Conservation (phyloP, 2,113 vertebrate species). For the Carassius auratus region DNA sequence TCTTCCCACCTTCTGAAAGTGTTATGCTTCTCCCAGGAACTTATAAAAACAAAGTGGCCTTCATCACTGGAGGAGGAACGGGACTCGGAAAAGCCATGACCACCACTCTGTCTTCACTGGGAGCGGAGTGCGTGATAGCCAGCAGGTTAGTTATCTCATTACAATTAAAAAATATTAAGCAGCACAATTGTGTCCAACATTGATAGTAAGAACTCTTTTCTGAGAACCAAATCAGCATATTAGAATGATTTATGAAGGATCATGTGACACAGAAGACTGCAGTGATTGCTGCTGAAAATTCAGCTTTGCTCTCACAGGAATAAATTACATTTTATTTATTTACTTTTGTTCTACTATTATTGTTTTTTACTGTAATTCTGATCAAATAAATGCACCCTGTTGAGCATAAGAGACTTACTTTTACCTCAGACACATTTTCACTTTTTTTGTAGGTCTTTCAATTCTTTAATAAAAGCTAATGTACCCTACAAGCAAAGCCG, state of each 20-base stretch:
- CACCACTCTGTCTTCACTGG: conserved; percentile 81
- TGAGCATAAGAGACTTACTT: not conserved
- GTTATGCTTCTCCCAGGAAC: conserved; percentile 83
- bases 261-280: not conserved
- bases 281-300: too few relatives aligned
- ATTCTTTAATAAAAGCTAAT: too few relatives aligned
- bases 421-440: too few relatives aligned
- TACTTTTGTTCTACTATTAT: not conserved
- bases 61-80: conserved; percentile 94
- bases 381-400: not conserved
- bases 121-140: conserved; percentile 89
- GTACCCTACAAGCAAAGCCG: too few relatives aligned
- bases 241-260: not conserved
- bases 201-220: not conserved
- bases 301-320: not conserved
- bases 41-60: conserved; percentile 86
- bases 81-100: conserved; percentile 91
- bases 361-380: not conserved
- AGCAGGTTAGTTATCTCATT: conserved; percentile 81
- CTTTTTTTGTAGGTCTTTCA: too few relatives aligned
- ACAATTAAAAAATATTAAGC: not conserved
- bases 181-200: not conserved
- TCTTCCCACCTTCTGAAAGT: conserved; percentile 77
- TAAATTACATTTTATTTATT: not conserved
- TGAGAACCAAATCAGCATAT: not conserved